Evolutionary conservation across 2,888 invertebrate species (phyloP).

Genomic region (Protodeltote pygarga): DNA sequence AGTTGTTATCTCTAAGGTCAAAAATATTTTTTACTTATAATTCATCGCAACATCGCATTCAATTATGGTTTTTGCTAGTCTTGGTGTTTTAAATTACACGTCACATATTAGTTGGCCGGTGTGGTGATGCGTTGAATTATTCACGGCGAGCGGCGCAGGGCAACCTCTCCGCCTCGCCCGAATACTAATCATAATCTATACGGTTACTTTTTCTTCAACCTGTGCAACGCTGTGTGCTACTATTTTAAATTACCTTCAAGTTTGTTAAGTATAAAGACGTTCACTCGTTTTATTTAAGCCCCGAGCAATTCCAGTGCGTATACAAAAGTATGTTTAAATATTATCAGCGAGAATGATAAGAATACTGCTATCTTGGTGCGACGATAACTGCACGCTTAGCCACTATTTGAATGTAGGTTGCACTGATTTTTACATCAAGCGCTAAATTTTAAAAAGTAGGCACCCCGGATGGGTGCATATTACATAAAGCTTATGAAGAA

Average conservation of each 20-base stretch:
- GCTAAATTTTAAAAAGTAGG: neutral
- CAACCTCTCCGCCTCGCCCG: constrained; percentile 55
- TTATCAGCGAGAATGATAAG: constrained; percentile 16
- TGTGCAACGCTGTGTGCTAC: constrained; percentile 25
- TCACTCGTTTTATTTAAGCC: neutral
- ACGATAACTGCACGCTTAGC: constrained; percentile 29
- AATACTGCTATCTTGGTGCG: constrained; percentile 20
- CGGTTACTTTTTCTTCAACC: constrained; percentile 50
- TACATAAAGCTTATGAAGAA: too few species aligned
- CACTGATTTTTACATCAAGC: constrained; percentile 8
- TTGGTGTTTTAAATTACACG: constrained; percentile 60
- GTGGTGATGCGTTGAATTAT: constrained; percentile 67
- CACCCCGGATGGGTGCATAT: too few species aligned
- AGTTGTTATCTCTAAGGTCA: too few species aligned
- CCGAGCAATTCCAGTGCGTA: neutral
- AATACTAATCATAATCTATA: constrained; percentile 65
- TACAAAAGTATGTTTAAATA: constrained; percentile 11
- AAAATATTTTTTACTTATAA: neutral
- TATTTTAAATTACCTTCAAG: constrained; percentile 1
- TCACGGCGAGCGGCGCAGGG: constrained; percentile 57
- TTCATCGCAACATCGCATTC: constrained; percentile 2
- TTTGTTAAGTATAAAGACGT: too few species aligned
- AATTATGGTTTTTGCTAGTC: constrained; percentile 44
- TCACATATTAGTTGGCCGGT: constrained; percentile 63
- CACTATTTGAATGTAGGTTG: constrained; percentile 20